Evolutionary conservation across 2,113 vertebrate species (phyloP), one percentile per base, ranked within the genome.

Genomic region (Stegostoma tigrinum): DNA sequence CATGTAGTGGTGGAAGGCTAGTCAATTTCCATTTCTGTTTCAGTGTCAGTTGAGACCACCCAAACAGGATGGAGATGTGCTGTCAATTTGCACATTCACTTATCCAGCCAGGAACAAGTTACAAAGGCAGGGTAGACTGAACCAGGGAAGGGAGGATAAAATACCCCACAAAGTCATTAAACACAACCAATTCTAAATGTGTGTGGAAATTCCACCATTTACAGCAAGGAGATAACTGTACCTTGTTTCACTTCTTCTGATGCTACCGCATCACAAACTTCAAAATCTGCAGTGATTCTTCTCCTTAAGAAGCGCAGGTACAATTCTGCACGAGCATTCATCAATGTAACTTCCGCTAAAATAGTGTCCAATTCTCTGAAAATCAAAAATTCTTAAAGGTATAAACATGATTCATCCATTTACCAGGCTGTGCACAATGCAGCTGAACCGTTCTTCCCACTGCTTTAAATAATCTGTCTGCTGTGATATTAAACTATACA

Each of bases 251-350:
- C 96, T 66, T 98, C 98, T 97, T 99, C 98, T 23, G 97, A 96
- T 55, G 98, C 98, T 96, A 97, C 96, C 21, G 98, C 98, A 96
- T 99, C 99, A 55, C 98, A 98, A 96, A 99, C 98, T 96, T 99
- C 99, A 96, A 99, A 99, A 97, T 99, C 99, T 0, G 98, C 97
- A 55, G 97, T 96, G 95, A 99, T 98, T 52, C 99, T 98, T 6
- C 98, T 98, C 94, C 98, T 98, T 96, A 99, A 96, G 97, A 99
- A 99, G 75, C 99, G 98, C 96, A 99, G 96, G 97, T 99, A 99
- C n/a, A 99, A 98, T 96, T 99, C 99, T 0, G 98, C 98, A 83
- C 98, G 98, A 0, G 99, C 98, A 0, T 99, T 99, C 99, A 99
- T 99, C 96, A 99, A 96, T 15, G 98, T 99, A n/a, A 99, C 99